A percentile compares a stretch with the other conserved stretches of the same genome.
Evolutionary conservation across 2,113 vertebrate species (phyloP).

Genomic region (Salminus brasiliensis): DNA sequence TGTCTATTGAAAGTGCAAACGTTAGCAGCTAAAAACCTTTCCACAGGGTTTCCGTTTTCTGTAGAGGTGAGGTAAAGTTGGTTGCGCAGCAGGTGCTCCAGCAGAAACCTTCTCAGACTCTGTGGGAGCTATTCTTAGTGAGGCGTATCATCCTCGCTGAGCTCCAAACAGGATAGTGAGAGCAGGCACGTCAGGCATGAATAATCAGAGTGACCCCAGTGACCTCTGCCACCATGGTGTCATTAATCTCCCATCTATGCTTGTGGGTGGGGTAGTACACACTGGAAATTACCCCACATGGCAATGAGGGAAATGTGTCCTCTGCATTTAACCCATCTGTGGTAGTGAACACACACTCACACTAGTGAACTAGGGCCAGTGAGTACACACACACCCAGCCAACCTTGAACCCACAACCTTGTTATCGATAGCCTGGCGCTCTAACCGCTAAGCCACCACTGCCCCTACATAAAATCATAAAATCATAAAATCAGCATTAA

Average conservation of each 20-base stretch:
- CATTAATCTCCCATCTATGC: slow-evolving; percentile 11
- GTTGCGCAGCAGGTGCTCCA: neutral
- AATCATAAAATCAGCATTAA: no score
- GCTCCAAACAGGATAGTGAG: neutral
- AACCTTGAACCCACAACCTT: no score
- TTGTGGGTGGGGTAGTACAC: neutral
- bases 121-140: slow-evolving; percentile 2
- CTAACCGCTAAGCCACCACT: no score
- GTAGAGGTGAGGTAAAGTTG: neutral
- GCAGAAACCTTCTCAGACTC: neutral
- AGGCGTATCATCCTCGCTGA: neutral
- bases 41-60: neutral
- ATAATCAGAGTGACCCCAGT: slow-evolving; percentile 18
- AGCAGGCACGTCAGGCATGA: slow-evolving; percentile 23
- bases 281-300: neutral
- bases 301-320: neutral
- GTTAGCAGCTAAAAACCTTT: neutral
- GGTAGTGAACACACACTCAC: no score
- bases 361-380: no score
- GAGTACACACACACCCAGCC: no score
- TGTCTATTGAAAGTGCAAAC: neutral
- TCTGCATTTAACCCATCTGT: no score
- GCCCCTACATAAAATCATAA: no score
- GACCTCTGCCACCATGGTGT: slow-evolving; percentile 8
- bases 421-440: no score